phyloP scores from a whole-genome alignment of 2,888 invertebrate genomes.

The Glyphotaelius pellucidus region DNA sequence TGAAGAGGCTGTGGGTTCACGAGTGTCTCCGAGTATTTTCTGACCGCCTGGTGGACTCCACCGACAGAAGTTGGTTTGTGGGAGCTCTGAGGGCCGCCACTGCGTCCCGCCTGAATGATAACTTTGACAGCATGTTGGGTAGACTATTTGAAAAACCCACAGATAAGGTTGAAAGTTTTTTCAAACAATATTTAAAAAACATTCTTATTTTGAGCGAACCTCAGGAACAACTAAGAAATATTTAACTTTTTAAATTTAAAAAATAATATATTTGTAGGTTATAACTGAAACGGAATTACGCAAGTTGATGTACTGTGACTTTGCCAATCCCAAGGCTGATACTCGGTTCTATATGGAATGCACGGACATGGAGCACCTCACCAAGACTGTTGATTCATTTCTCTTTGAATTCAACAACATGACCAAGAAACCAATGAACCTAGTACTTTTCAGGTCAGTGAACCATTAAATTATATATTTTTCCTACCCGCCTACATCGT shows the following conservation, averaged over 20 bases:
- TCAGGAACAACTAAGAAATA: too few species aligned
- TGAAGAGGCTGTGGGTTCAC: conserved; percentile 96
- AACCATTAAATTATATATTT: too few species aligned
- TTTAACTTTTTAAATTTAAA: too few species aligned
- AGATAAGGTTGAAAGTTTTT: too few species aligned
- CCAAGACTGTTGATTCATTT: conserved; percentile 90
- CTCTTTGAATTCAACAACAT: conserved; percentile 95
- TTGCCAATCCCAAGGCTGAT: conserved; percentile 95
- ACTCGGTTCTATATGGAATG: conserved; percentile 93
- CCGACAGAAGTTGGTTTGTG: conserved; percentile 90
- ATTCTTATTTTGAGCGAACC: too few species aligned
- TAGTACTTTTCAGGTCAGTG: conserved; percentile 89
- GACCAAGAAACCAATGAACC: conserved; percentile 97
- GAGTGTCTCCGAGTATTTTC: conserved; percentile 95
- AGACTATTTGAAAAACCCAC: conserved; percentile 76
- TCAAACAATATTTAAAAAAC: too few species aligned
- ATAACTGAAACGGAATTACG: conserved; percentile 90
- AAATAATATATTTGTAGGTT: conserved; percentile 69
- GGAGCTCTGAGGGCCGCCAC: conserved; percentile 82
- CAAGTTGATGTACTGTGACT: conserved; percentile 95
- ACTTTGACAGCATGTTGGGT: conserved; percentile 84
- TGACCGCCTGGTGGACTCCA: conserved; percentile 92
- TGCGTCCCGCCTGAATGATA: conserved; percentile 78
- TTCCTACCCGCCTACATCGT: too few species aligned
- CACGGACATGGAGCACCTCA: conserved; percentile 86